Percentiles rank a stretch among this genome's conserved stretches.
Conservation (phyloP, 2,888 invertebrate genomes). For the Graphium colonna region DNA sequence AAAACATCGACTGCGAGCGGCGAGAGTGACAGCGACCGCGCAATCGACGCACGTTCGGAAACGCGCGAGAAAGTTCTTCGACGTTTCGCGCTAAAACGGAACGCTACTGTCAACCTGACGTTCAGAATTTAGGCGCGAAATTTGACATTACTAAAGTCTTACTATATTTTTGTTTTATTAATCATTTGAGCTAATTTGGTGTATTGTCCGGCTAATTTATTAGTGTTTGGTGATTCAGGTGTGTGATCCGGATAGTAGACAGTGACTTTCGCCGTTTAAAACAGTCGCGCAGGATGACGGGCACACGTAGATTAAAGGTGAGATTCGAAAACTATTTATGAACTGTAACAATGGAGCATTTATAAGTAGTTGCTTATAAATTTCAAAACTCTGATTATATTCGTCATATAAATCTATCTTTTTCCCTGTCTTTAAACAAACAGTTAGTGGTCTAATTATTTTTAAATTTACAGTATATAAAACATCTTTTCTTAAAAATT, state of each 20-base stretch:
- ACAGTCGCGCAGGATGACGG: slow-evolving; percentile 55
- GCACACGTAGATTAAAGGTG: slow-evolving; percentile 59
- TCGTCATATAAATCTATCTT: no score
- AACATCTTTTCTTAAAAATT: no score
- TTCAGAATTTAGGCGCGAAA: not conserved
- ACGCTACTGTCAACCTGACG: slow-evolving; percentile 22
- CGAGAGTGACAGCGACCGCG: slow-evolving; percentile 66
- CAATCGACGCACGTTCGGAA: slow-evolving; percentile 45
- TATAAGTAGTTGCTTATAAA: no score
- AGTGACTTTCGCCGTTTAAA: slow-evolving; percentile 63
- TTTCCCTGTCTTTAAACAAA: no score
- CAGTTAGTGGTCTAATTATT: no score
- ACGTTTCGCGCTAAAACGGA: slow-evolving; percentile 45
- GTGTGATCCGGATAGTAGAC: slow-evolving; percentile 37
- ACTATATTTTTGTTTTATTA: not conserved
- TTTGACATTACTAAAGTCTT: not conserved
- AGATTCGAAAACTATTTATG: not conserved
- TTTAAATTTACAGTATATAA: no score
- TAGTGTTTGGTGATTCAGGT: slow-evolving; percentile 48
- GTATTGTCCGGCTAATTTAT: slow-evolving; percentile 25
- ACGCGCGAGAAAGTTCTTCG: slow-evolving; percentile 55
- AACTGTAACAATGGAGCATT: no score
- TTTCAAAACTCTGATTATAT: no score
- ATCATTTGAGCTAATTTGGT: slow-evolving; percentile 29
- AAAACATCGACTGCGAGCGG: slow-evolving; percentile 50